phyloP scores from a whole-genome alignment of 2,797 vertebrate genomes.

The Hirundo rustica region DNA sequence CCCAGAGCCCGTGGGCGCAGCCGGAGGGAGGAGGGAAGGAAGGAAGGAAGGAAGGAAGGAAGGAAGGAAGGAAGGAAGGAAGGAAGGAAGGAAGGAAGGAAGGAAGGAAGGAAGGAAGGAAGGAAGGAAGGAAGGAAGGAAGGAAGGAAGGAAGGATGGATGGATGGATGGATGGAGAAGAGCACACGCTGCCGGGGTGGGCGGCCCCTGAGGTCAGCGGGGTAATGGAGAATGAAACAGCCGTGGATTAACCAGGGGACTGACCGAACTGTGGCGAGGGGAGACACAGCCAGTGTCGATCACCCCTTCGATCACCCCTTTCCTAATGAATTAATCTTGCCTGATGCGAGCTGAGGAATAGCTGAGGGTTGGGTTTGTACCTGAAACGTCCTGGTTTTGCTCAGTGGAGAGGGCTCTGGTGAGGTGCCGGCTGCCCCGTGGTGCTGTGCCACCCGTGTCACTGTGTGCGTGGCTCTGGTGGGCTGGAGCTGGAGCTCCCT shows the following conservation, averaged over 20 bases:
- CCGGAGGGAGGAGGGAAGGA: not conserved
- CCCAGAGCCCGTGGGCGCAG: not conserved
- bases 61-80: not conserved
- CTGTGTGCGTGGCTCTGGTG: fast-evolving
- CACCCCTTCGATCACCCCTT: not conserved
- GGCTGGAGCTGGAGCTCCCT: not conserved
- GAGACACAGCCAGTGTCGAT: fast-evolving
- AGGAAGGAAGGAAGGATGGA: not conserved
- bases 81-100: too few relatives aligned
- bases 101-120: not conserved
- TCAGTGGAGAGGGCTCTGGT: fast-evolving
- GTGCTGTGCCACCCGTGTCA: not conserved
- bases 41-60: not conserved
- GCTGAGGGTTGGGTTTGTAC: not conserved
- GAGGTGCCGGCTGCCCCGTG: not conserved
- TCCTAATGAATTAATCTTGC: not conserved
- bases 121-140: not conserved
- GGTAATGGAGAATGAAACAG: fast-evolving
- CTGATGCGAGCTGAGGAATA: fast-evolving
- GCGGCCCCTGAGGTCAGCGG: not conserved
- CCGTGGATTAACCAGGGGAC: not conserved
- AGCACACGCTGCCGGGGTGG: fast-evolving
- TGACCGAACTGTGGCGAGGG: fast-evolving
- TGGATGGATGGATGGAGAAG: not conserved
- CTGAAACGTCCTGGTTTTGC: not conserved